These are phyloP conservation scores for Hydrozoanthus tunicans DNA, from an alignment of 64 coral and sea anemone species.

Conservation along the genomic window DNA sequence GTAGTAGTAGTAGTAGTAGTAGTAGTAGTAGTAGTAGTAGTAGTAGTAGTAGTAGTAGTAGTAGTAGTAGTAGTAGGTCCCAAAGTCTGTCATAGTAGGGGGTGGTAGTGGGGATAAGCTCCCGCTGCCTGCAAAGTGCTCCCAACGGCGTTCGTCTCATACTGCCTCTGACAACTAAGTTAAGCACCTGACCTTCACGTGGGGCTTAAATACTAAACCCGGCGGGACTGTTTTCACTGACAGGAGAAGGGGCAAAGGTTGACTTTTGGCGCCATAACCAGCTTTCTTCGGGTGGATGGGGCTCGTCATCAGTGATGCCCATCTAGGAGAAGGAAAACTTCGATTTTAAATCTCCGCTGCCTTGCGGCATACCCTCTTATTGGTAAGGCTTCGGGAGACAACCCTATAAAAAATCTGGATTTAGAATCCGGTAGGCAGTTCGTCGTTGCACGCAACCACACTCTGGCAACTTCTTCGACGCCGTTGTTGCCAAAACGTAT, in stretches of 20 bases:
- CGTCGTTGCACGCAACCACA: not conserved
- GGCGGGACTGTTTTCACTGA: constrained; percentile 60
- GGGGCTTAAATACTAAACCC: constrained; percentile 38
- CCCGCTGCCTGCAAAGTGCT: constrained; percentile 39
- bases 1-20: too few relatives aligned
- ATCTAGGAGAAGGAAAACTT: constrained; percentile 56
- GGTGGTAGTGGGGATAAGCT: constrained; percentile 51
- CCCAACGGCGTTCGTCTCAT: constrained; percentile 23
- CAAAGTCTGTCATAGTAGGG: too few relatives aligned
- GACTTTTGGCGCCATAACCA: constrained; percentile 1
- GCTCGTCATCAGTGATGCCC: not conserved
- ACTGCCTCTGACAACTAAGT: constrained; percentile 61
- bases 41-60: too few relatives aligned
- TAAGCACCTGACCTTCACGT: constrained; percentile 50
- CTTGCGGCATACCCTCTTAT: constrained; percentile 10
- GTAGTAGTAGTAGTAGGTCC: too few relatives aligned
- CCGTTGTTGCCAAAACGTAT: not conserved
- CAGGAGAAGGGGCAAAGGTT: constrained; percentile 47
- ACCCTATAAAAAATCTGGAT: not conserved
- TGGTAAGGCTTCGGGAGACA: constrained; percentile 8
- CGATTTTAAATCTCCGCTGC: constrained; percentile 43
- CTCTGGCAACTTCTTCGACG: not conserved
- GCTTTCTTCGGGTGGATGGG: constrained; percentile 35
- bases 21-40: too few relatives aligned
- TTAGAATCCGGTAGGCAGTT: not conserved